Evolutionary conservation across 37 sponge, comb jelly and placozoan genomes (phyloP), one percentile per base, ranked within the genome.

Genomic region (Chondrilla cf. caribensis): DNA sequence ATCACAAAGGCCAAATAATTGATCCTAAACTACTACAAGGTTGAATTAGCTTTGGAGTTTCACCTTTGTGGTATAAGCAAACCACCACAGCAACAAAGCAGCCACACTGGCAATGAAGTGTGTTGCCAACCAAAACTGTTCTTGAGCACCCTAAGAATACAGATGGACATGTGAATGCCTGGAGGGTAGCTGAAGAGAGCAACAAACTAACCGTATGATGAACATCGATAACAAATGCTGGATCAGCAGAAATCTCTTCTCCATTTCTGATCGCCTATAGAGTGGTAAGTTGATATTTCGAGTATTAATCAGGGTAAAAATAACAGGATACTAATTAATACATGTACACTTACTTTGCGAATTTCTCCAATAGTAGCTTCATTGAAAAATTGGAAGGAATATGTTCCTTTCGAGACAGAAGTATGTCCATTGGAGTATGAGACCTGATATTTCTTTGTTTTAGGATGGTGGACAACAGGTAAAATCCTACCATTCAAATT

Each of bases 11-110:
- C n/a, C n/a, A n/a, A n/a, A n/a, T n/a, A n/a, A n/a, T n/a, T n/a
- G n/a, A n/a, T n/a, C n/a, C n/a, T n/a, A n/a, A n/a, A n/a, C n/a
- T n/a, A n/a, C n/a, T n/a, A n/a, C n/a, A n/a, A n/a, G n/a, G n/a
- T n/a, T n/a, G n/a, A n/a, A n/a, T 72, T 79, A 79, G 19, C 84
- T 86, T 32, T 86, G 84, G 33, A 92, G 62, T 67, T 83, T 92
- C 54, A 31, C 76, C 89, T 90, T 90, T 38, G 86, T 72, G 9
- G 58, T 88, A 84, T 88, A 87, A n/a, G 95, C 95, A 18, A 85
- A 39, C 89, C 89, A 94, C 91, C 91, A 94, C 22, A 94, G 40
- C 38, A 88, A 35, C 31, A 94, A 68, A 15, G 89, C 77, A 8
- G 70, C 25, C 38, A 88, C 54, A n/a, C 91, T 60, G 0, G 95